Conservation (phyloP, 2,113 vertebrate genomes). For the Mus pahari region DNA sequence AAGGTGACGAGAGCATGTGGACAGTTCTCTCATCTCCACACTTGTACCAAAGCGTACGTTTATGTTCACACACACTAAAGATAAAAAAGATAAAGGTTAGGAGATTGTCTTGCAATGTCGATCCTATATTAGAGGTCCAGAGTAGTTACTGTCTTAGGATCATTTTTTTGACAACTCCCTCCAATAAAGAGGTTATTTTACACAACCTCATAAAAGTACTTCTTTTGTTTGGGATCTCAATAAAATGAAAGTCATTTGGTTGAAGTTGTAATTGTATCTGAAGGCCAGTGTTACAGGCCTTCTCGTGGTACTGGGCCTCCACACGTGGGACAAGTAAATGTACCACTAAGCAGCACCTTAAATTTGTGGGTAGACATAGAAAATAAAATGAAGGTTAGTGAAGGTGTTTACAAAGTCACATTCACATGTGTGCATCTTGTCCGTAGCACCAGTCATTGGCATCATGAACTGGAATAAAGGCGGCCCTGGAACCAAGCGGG, state of each 20-base stretch:
- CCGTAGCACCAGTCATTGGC: constrained; percentile 41
- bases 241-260: constrained; percentile 44
- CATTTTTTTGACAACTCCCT: background rate
- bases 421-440: background rate
- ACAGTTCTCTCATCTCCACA: background rate
- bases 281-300: background rate
- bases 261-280: constrained; percentile 4
- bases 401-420: constrained; percentile 3
- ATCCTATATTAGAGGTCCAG: background rate
- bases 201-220: constrained; percentile 4
- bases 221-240: background rate
- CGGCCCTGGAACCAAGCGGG: constrained; percentile 92
- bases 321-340: background rate
- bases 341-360: background rate
- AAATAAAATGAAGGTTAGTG: constrained; percentile 20
- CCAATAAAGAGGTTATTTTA: background rate
- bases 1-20: background rate
- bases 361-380: constrained; percentile 36
- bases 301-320: background rate
- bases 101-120: background rate
- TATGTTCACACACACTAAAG: background rate
- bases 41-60: too few species aligned
- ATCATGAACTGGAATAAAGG: constrained; percentile 92
- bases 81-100: background rate
- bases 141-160: background rate